phyloP scores from a whole-genome alignment of 37 sponge, comb jelly and placozoan genomes.

The Eunapius fragilis region DNA sequence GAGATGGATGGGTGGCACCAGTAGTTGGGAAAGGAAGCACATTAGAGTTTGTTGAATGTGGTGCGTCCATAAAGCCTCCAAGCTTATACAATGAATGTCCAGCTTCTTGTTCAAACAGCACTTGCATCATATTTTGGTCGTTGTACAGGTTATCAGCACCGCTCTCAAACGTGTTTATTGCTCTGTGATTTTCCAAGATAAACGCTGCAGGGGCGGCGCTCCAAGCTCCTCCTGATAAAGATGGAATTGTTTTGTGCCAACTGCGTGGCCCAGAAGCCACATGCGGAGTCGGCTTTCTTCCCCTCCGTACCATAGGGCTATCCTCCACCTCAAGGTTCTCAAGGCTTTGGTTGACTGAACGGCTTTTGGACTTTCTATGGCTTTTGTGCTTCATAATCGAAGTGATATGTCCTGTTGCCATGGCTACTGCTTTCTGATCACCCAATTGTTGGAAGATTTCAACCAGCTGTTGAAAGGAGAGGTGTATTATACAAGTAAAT shows the following conservation, averaged over 20 bases:
- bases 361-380: background rate
- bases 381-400: background rate
- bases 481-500: too few species aligned
- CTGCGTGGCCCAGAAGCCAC: background rate
- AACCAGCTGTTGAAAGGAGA: constrained; percentile 9
- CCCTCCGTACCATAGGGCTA: background rate
- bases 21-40: background rate
- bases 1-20: background rate
- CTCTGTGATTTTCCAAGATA: background rate
- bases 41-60: background rate
- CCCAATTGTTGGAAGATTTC: constrained; percentile 32
- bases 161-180: background rate
- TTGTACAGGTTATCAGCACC: background rate
- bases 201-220: background rate
- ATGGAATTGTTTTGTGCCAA: background rate
- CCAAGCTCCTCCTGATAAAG: background rate
- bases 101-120: background rate
- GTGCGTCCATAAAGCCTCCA: background rate
- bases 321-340: background rate
- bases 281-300: background rate
- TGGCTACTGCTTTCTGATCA: constrained; percentile 14
- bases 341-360: background rate
- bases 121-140: background rate
- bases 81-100: background rate
- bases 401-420: background rate